A percentile compares a stretch with the other conserved stretches of the same genome.
Evolutionary conservation across 2,888 invertebrate species (phyloP).

Genomic region (Troides helena): DNA sequence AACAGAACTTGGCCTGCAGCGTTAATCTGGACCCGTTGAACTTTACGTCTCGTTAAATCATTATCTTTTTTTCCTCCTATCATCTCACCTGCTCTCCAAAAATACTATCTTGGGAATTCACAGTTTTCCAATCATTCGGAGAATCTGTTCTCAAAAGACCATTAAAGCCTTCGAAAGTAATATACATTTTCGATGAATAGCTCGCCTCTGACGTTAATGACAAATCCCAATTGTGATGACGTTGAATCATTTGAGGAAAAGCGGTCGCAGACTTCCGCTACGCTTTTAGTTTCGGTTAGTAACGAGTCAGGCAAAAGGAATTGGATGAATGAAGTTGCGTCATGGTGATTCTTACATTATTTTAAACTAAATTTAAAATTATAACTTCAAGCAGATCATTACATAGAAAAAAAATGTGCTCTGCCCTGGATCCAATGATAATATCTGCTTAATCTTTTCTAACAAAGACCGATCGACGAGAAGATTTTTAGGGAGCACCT

Average conservation of each 20-base stretch:
- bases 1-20: too few relatives aligned
- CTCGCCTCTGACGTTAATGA: neutral
- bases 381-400: too few relatives aligned
- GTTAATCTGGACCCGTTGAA: too few relatives aligned
- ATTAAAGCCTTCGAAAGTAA: slow-evolving; percentile 1
- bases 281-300: neutral
- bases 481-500: too few relatives aligned
- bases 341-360: neutral
- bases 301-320: neutral
- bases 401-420: too few relatives aligned
- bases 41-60: too few relatives aligned
- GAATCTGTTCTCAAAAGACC: neutral
- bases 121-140: neutral
- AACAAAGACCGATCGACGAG: too few relatives aligned
- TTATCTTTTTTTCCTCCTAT: too few relatives aligned
- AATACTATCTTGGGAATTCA: neutral
- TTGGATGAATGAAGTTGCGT: neutral
- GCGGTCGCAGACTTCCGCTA: neutral
- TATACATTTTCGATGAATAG: neutral
- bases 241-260: neutral
- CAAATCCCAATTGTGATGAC: neutral
- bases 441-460: too few relatives aligned
- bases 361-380: too few relatives aligned
- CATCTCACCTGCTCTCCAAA: too few relatives aligned
- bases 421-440: too few relatives aligned